Conservation (phyloP, 1,140 invertebrate species). For the Drosophila aff. region DNA sequence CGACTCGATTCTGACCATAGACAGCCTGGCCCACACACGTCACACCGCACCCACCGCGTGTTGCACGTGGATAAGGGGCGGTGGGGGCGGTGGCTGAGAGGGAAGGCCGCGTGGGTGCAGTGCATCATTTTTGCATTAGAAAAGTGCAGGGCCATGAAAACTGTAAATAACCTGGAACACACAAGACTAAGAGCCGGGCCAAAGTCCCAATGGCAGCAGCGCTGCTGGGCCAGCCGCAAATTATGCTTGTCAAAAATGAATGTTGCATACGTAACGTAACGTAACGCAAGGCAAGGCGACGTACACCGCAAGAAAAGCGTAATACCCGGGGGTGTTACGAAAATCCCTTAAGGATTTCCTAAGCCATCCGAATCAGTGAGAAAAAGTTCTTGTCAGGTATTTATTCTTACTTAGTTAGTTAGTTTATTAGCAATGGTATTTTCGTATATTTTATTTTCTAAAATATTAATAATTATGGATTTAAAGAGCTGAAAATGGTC, state of each 20-base stretch:
- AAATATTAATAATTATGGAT: background rate
- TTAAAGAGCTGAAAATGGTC: no score
- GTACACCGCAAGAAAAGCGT: constrained; percentile 35
- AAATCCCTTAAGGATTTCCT: background rate
- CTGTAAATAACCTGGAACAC: constrained; percentile 72
- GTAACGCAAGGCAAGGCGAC: constrained; percentile 56
- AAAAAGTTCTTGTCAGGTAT: background rate
- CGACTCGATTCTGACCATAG: constrained; percentile 62
- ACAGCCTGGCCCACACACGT: constrained; percentile 21
- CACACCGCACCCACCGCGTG: constrained; percentile 9
- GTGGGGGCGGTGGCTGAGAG: background rate
- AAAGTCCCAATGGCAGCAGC: constrained; percentile 39
- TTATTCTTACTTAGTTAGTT: background rate
- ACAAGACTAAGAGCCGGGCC: constrained; percentile 37
- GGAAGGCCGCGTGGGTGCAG: constrained; percentile 60
- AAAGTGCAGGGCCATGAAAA: constrained; percentile 71
- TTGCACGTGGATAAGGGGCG: background rate
- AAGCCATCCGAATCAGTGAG: background rate
- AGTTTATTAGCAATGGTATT: background rate
- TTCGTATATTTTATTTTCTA: background rate
- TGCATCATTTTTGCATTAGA: constrained; percentile 83
- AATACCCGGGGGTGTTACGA: background rate
- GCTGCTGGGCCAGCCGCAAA: constrained; percentile 65
- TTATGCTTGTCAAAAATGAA: constrained; percentile 83
- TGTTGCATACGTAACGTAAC: constrained; percentile 75